Base-by-base conservation (phyloP, 1,140 invertebrate genomes). In the Calycopis cecrops region DNA sequence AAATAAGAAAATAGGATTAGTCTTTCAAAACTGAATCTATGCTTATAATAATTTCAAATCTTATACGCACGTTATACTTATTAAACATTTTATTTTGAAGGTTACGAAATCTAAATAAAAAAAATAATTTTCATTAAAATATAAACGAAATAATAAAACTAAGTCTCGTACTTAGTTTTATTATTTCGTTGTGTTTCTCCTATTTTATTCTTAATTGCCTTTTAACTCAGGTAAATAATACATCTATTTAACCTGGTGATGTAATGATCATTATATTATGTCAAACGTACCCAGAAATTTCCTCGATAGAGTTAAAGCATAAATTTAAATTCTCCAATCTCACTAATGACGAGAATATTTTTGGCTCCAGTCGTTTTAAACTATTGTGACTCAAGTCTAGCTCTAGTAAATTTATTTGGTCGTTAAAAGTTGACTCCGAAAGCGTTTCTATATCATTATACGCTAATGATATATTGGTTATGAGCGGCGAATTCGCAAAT, bases 351-450 rank as follows among this genome's bases (percentile, higher is more conserved):
- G 59, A 72, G 54, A 93, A 92, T 35, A 92, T 60, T 54, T 76
- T 74, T 55, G 89, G 79, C n/a, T 89, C 85, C 57, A 93, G 69
- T 18, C 73, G 59, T 18, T 63, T 74, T 11, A 94, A 58, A 34
- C 81, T 66, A 67, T 93, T 94, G 17, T 83, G 76, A 61, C 85
- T 87, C 28, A 93, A 70, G 61, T 91, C 85, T 38, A 94, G 65
- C 16, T 76, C 79, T 1, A 79, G 47, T 1, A 94, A 71, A 47
- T 91, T 88, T 1, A 69, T 76, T 69, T 91, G 88, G 64, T 91
- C 89, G 50, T 87, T 81, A 57, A 94, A 91, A 14, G 92, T 67
- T 11, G 81, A 69, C 35, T 83, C 76, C 2, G 90, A 90, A 28
- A 94, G 59, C 16, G 69, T 74, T 38, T 52, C 71, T 9, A 94